Percentiles rank a stretch among this genome's conserved stretches.
Conservation (phyloP, 2,797 vertebrate species). For the Macrochelys suwanniensis region DNA sequence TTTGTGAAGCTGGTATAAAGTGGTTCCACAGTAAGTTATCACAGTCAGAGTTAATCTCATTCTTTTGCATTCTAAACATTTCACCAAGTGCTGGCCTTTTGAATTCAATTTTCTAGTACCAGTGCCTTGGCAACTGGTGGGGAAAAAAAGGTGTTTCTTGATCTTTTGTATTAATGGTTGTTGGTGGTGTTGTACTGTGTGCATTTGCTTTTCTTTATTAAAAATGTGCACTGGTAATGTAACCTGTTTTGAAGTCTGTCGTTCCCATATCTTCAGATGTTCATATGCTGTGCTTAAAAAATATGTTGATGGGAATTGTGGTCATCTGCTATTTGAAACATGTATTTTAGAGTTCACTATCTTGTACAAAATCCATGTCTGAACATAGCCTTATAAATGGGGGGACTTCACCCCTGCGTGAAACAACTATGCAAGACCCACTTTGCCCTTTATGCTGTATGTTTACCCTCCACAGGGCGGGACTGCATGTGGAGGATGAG, state of each 20-base stretch:
- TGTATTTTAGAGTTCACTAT: neutral
- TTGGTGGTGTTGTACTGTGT: neutral
- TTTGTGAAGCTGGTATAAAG: neutral
- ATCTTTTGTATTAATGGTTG: neutral
- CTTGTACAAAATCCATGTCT: accelerated
- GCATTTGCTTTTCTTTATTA: neutral
- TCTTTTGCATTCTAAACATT: neutral
- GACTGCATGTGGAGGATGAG: neutral
- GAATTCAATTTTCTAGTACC: neutral
- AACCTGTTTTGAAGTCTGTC: neutral
- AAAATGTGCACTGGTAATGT: neutral
- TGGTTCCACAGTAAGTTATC: neutral
- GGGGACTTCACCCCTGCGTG: neutral
- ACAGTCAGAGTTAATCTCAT: accelerated
- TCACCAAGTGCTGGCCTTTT: accelerated
- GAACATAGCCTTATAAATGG: neutral
- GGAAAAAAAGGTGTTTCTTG: neutral
- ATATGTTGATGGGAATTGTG: too few relatives aligned
- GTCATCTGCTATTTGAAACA: neutral
- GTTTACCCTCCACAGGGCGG: neutral
- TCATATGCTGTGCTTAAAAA: neutral
- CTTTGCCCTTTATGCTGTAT: neutral
- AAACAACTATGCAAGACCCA: neutral
- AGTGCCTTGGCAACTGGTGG: accelerated
- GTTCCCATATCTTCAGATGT: too few relatives aligned